These are phyloP conservation scores for Xyliphius kryptos DNA, from an alignment of 2,113 vertebrate genomes.

Conservation along the genomic window DNA sequence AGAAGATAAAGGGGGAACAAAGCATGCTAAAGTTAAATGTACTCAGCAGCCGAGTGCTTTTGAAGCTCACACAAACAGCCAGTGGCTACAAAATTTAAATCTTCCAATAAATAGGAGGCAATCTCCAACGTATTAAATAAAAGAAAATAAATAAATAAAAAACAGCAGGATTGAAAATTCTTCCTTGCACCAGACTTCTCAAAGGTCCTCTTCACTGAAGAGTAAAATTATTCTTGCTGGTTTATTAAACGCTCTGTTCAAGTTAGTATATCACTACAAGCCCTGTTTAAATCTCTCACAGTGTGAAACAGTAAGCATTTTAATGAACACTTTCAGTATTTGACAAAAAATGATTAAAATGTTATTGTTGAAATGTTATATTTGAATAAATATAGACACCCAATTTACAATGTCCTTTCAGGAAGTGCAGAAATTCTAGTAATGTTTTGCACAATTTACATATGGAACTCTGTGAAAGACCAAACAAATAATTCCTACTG, in stretches of 20 bases:
- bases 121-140: constrained; percentile 1
- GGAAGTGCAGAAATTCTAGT: too few relatives aligned
- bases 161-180: constrained; percentile 44
- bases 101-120: constrained; percentile 38
- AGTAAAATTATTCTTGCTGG: constrained; percentile 41
- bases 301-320: too few relatives aligned
- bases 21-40: constrained; percentile 33
- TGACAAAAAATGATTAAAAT: too few relatives aligned
- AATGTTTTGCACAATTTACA: not conserved
- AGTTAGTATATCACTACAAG: constrained; percentile 31
- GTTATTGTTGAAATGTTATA: too few relatives aligned
- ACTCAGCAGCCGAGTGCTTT: constrained; percentile 19
- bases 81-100: constrained; percentile 29
- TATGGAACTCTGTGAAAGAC: constrained; percentile 1
- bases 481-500: not conserved
- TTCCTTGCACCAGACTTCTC: constrained; percentile 43
- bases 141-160: too few relatives aligned
- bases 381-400: too few relatives aligned
- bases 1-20: constrained; percentile 47
- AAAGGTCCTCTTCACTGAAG: constrained; percentile 41
- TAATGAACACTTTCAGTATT: too few relatives aligned
- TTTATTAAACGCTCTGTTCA: constrained; percentile 33
- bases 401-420: too few relatives aligned
- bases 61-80: constrained; percentile 53
- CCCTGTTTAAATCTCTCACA: constrained; percentile 10